phyloP scores from a whole-genome alignment of 2,888 invertebrate genomes.

The Eulithis prunata region DNA sequence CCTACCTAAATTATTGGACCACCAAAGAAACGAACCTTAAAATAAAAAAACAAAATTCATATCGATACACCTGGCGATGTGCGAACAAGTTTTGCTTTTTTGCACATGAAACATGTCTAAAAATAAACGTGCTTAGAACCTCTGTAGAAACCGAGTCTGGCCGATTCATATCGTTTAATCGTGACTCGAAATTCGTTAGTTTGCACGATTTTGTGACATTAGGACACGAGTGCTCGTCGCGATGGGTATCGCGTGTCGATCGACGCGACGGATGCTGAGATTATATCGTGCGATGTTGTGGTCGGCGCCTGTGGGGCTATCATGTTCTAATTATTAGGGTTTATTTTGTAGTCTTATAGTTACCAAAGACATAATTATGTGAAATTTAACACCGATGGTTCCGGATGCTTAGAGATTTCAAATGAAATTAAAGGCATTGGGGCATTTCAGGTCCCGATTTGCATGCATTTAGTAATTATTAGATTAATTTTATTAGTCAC shows the following conservation, averaged over 20 bases:
- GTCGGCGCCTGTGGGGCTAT: conserved; percentile 39
- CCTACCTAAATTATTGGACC: conserved; percentile 45
- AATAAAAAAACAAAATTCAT: conserved; percentile 27
- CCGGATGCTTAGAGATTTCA: not conserved
- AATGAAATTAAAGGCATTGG: no score
- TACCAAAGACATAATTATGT: conserved; percentile 1
- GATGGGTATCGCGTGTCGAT: conserved; percentile 39
- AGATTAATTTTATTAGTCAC: no score
- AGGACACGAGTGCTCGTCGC: conserved; percentile 30
- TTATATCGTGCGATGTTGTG: conserved; percentile 35
- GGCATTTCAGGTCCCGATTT: no score
- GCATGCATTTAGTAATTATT: no score
- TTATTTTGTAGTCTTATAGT: conserved; percentile 26
- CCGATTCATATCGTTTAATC: conserved; percentile 48
- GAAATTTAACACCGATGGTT: conserved; percentile 12
- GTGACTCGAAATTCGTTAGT: conserved; percentile 70
- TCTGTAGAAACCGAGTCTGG: conserved; percentile 24
- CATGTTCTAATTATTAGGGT: conserved; percentile 30
- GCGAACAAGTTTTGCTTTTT: conserved; percentile 38
- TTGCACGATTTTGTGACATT: conserved; percentile 64
- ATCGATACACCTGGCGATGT: conserved; percentile 31
- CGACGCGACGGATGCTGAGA: conserved; percentile 35
- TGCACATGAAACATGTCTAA: conserved; percentile 8
- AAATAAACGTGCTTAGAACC: conserved; percentile 27
- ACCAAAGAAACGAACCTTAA: conserved; percentile 35